Base-by-base conservation (phyloP, 2,888 invertebrate species). In the Prosopocoilus inquinatus region DNA sequence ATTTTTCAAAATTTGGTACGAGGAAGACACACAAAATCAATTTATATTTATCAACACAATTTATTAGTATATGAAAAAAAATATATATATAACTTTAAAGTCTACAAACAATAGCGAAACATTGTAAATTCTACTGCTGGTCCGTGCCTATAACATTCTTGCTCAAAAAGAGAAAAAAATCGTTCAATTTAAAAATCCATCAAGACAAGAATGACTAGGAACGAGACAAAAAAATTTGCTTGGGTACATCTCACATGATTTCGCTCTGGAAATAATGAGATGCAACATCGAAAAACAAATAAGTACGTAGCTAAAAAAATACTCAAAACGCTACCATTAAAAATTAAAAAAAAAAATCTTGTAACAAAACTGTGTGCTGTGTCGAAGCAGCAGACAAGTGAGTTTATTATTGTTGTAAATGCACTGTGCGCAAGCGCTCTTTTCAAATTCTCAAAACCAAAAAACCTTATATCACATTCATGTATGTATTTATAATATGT, bases 31-130 rank as follows among this genome's bases (percentile, higher is more conserved):
- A 53, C 53, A 55, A 55, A 45, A 46, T 50, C 55, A 55, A 55
- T 47, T 50, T 50, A 45, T 55, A 55, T 55, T 55, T 55, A 55
- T 55, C 50, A 55, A 55, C 55, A 55, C 55, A 55, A 55, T 55
- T 55, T 55, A 55, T 55, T 55, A 55, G 55, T 55, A 55, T 47
- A 50, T 55, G 55, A 55, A 50, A 55, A 55, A 50, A 55, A 55
- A 47, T 50, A 55, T 50, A 48, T 35, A 41, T 41, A 41, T 41
- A 41, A 41, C 34, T 53, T 48, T 53, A 53, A 43, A 53, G 41
- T 53, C 43, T 53, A 53, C 48, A 53, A 53, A 47, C 28, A 53
- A 48, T 48, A 47, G 41, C 41, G 9, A 15, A 47, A 33, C 15
- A 34, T 32, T 34, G 34, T 47, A 28, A 47, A 12, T 46, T 11